These are phyloP conservation scores for Deroplatys truncata DNA, from an alignment of 2,888 invertebrate species.

Conservation along the genomic window DNA sequence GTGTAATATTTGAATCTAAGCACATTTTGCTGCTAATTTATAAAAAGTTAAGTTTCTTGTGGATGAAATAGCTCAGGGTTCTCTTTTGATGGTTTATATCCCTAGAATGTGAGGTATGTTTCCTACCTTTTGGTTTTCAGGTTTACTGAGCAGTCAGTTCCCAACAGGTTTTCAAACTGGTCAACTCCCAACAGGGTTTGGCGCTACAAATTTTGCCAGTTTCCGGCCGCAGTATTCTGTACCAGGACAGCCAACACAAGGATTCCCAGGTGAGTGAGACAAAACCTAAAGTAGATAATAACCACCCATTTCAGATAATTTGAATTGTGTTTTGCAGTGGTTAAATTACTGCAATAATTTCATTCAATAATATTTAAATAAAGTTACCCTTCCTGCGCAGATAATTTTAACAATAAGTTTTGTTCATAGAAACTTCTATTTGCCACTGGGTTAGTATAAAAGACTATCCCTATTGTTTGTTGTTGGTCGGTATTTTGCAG, in stretches of 20 bases:
- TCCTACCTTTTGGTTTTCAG: not conserved
- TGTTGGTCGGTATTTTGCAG: conserved; percentile 26
- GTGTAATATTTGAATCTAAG: too few relatives aligned
- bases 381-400: not conserved
- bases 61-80: too few relatives aligned
- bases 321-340: not conserved
- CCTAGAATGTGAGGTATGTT: too few relatives aligned
- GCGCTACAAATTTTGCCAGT: conserved; percentile 75
- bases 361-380: not conserved
- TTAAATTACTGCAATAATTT: not conserved
- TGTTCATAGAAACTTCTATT: not conserved
- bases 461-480: not conserved
- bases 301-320: not conserved
- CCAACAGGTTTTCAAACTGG: conserved; percentile 74
- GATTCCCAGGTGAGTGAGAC: conserved; percentile 34
- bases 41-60: too few relatives aligned
- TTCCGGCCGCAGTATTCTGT: conserved; percentile 86
- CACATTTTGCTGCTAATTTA: too few relatives aligned
- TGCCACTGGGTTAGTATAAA: not conserved
- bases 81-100: too few relatives aligned
- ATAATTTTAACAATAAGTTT: not conserved
- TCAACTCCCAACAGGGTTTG: conserved; percentile 61
- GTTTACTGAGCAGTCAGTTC: conserved; percentile 48
- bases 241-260: conserved; percentile 52
- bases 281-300: not conserved